phyloP scores from a whole-genome alignment of 2,113 vertebrate genomes.

The Girardinichthys multiradiatus region DNA sequence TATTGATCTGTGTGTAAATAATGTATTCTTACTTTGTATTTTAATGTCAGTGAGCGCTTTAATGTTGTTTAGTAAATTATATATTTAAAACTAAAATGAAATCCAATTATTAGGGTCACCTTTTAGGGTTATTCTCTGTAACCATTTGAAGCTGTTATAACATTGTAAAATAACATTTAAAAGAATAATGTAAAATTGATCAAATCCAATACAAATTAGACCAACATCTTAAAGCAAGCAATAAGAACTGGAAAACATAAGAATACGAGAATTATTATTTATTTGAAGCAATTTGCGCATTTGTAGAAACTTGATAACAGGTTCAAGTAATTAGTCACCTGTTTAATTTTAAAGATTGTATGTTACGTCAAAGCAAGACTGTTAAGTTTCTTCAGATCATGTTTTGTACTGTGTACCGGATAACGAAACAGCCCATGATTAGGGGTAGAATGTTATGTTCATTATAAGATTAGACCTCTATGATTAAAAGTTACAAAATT shows the following conservation, averaged over 20 bases:
- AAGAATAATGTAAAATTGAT: neutral
- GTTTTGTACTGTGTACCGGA: too few relatives aligned
- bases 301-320: neutral
- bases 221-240: neutral
- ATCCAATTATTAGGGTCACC: neutral
- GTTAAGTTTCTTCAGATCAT: too few relatives aligned
- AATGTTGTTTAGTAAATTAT: too few relatives aligned
- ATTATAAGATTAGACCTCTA: too few relatives aligned
- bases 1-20: neutral
- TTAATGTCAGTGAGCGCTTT: too few relatives aligned
- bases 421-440: too few relatives aligned
- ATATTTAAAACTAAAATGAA: neutral
- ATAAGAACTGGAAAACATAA: neutral
- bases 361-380: neutral
- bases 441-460: too few relatives aligned
- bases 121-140: neutral
- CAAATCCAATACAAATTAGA: neutral
- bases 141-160: neutral
- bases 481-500: too few relatives aligned
- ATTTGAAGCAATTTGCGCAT: neutral
- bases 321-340: neutral
- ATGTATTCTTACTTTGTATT: neutral
- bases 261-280: neutral
- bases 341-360: neutral
- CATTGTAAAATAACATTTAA: neutral